These are phyloP conservation scores for Arvicanthis niloticus DNA, from an alignment of 2,113 vertebrate genomes.

Conservation along the genomic window DNA sequence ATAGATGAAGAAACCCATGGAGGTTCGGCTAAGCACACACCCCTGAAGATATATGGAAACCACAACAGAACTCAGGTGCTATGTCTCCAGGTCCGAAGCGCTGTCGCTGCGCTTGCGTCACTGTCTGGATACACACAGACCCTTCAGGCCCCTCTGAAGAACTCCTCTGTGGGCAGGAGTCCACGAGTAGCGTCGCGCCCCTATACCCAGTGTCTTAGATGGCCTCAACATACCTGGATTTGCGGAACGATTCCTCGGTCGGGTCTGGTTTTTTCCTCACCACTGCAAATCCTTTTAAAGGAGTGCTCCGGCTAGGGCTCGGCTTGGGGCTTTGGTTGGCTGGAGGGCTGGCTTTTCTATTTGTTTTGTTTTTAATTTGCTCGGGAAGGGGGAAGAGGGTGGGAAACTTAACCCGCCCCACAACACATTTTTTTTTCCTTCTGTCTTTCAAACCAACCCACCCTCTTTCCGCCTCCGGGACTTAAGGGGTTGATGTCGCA, in stretches of 20 bases:
- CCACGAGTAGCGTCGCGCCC: neutral
- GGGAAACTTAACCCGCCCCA: conserved; percentile 16
- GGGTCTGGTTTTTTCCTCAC: neutral
- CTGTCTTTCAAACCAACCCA: conserved; percentile 26
- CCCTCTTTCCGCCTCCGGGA: neutral
- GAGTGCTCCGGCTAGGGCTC: neutral
- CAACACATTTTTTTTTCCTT: neutral
- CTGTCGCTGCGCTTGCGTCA: neutral
- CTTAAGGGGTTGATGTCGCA: neutral
- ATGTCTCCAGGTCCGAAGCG: neutral
- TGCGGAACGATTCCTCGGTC: neutral
- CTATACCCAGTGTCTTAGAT: neutral
- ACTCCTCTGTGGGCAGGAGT: neutral
- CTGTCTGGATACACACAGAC: neutral
- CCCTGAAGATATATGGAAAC: neutral
- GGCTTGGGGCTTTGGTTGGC: neutral
- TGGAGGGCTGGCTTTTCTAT: neutral
- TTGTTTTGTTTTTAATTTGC: conserved; percentile 15
- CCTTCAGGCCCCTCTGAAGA: neutral
- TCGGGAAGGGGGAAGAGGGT: neutral
- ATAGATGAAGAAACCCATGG: conserved; percentile 13
- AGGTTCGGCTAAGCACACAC: neutral
- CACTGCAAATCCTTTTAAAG: neutral
- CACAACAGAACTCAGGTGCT: neutral
- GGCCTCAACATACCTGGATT: conserved; percentile 4